Evolutionary conservation across 2,797 vertebrate species (phyloP).

Genomic region (Gila robusta): DNA sequence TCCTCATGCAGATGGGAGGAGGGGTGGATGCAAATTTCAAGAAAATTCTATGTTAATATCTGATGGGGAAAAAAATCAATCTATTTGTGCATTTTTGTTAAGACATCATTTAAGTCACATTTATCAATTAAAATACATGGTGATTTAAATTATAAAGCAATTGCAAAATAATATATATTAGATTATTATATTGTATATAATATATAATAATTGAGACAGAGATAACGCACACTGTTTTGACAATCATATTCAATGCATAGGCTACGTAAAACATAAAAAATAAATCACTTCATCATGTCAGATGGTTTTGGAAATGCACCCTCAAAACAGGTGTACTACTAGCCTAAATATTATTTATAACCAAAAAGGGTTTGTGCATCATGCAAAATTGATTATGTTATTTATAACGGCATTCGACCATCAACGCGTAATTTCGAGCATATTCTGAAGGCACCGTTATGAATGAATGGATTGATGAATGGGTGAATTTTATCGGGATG

Average conservation of each 20-base stretch:
- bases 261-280: not conserved
- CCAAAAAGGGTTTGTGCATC: not conserved
- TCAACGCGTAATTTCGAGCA: not conserved
- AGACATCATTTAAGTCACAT: not conserved
- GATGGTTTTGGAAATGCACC: not conserved
- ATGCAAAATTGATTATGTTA: not conserved
- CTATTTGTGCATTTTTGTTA: not conserved
- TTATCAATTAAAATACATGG: not conserved
- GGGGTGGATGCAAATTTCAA: slow-evolving; percentile 43
- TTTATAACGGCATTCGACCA: not conserved
- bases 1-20: slow-evolving; percentile 34
- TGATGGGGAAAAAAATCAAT: not conserved
- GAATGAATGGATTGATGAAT: not conserved
- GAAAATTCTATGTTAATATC: slow-evolving; percentile 41
- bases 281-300: not conserved
- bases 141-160: not conserved
- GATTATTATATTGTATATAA: not conserved
- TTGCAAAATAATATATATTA: not conserved
- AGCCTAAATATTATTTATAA: too few relatives aligned
- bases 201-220: not conserved
- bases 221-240: not conserved
- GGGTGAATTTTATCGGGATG: not conserved
- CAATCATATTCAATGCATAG: not conserved
- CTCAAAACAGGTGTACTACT: slow-evolving; percentile 8
- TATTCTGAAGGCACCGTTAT: not conserved